Evolutionary conservation across 1,140 invertebrate genomes (phyloP).

Genomic region (Sitophilus oryzae): DNA sequence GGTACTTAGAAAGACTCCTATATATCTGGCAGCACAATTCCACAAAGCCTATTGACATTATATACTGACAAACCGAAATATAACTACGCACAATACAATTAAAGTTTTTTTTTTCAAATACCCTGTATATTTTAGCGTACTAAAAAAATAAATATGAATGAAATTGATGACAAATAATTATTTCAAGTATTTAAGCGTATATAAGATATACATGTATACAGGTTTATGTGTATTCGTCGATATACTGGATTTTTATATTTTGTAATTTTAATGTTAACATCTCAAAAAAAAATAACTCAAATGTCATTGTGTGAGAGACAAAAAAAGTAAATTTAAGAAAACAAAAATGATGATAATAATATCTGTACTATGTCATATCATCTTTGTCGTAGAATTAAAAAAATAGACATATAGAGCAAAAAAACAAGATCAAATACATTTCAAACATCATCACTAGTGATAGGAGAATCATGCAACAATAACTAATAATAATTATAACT

Average conservation of each 20-base stretch:
- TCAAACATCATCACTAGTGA: conserved; percentile 2
- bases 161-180: background rate
- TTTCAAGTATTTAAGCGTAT: no score
- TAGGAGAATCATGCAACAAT: conserved; percentile 3
- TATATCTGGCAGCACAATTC: no score
- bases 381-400: no score
- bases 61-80: no score
- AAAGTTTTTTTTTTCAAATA: background rate
- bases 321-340: background rate
- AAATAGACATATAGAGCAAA: background rate
- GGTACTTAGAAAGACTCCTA: background rate
- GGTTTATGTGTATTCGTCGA: background rate
- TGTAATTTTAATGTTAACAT: background rate
- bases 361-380: background rate
- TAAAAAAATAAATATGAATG: background rate
- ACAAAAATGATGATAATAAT: background rate
- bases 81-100: background rate
- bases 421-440: conserved; percentile 4
- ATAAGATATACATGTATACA: no score
- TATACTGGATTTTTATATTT: background rate
- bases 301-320: background rate
- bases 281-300: background rate
- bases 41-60: no score
- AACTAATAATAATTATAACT: background rate
- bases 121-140: background rate